These are phyloP conservation scores for Toxotes jaculatrix DNA, from an alignment of 2,113 vertebrate genomes.

Conservation along the genomic window DNA sequence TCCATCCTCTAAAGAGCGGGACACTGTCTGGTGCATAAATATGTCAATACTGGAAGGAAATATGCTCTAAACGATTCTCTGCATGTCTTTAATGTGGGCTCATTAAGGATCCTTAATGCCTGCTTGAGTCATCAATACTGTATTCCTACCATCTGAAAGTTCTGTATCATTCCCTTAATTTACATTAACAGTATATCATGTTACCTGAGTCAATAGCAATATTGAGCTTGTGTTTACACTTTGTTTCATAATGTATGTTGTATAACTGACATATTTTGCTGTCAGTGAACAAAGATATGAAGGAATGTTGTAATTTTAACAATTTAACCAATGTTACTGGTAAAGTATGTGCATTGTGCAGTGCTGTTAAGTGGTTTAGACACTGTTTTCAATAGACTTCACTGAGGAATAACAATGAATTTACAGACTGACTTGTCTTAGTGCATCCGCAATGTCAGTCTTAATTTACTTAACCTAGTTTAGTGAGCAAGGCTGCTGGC, in stretches of 20 bases:
- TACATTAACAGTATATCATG: background rate
- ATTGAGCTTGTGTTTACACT: background rate
- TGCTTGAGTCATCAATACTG: background rate
- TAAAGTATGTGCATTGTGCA: background rate
- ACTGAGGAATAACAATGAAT: background rate
- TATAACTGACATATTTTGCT: background rate
- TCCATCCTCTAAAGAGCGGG: too few relatives aligned
- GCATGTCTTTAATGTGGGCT: background rate
- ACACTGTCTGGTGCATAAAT: too few relatives aligned
- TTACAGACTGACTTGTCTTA: background rate
- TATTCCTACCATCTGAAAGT: background rate
- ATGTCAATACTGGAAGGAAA: too few relatives aligned
- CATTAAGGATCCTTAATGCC: background rate
- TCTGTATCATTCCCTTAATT: background rate
- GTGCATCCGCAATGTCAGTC: background rate
- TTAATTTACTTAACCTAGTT: constrained; percentile 16
- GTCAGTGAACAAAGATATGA: background rate
- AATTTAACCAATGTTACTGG: background rate
- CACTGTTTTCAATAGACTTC: background rate
- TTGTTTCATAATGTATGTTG: background rate
- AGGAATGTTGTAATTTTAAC: too few relatives aligned
- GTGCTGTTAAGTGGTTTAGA: background rate
- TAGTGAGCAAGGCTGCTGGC: constrained; percentile 2
- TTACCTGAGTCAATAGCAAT: background rate
- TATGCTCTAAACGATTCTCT: background rate